Conservation (phyloP, 2,888 invertebrate species). For the Saturnia pavonia region DNA sequence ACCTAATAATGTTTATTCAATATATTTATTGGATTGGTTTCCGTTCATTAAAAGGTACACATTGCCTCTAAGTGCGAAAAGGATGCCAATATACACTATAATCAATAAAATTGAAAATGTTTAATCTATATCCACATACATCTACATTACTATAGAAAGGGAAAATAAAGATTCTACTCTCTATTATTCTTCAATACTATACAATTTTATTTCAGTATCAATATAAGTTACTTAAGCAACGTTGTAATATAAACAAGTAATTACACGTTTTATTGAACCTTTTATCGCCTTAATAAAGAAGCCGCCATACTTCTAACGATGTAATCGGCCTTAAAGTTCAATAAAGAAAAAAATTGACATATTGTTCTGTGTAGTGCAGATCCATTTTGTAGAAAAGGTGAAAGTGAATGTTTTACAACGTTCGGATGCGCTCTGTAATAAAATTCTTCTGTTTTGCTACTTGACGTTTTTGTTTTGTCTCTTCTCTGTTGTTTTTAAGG, state of each 20-base stretch:
- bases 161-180: too few species aligned
- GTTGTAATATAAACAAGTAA: neutral
- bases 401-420: conserved; percentile 61
- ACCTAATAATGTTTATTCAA: neutral
- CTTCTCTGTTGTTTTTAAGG: conserved; percentile 43
- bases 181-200: neutral
- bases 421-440: conserved; percentile 33
- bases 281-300: conserved; percentile 8
- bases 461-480: conserved; percentile 44
- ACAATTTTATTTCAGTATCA: neutral
- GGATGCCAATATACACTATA: neutral
- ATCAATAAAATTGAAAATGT: neutral
- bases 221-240: neutral
- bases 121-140: too few species aligned
- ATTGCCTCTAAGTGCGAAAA: neutral
- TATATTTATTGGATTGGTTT: neutral
- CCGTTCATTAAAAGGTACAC: neutral
- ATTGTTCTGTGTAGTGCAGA: conserved; percentile 6
- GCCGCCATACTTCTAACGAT: neutral
- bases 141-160: too few species aligned
- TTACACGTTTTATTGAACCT: neutral
- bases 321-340: conserved; percentile 19
- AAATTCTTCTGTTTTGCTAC: conserved; percentile 42
- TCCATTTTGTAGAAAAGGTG: conserved; percentile 53
- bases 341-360: conserved; percentile 16